A percentile compares a stretch with the other conserved stretches of the same genome.
These are phyloP conservation scores for Peromyscus maniculatus DNA, from an alignment of 2,113 vertebrate species.

Conservation along the genomic window DNA sequence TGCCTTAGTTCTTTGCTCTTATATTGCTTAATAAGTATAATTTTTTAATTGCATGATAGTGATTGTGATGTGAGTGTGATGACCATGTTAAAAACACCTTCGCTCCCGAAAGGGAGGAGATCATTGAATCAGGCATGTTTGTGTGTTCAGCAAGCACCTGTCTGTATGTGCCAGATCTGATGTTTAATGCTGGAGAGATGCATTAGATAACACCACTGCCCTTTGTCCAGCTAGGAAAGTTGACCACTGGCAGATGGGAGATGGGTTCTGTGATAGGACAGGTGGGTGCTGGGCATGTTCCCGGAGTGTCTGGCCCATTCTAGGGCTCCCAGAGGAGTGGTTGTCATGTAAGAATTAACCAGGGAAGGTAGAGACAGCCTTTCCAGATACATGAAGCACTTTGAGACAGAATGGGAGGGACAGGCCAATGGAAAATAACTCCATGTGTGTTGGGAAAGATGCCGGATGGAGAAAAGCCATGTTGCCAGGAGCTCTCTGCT, in stretches of 20 bases:
- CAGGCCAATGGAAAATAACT: background rate
- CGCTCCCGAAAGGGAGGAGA: background rate
- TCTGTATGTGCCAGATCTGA: background rate
- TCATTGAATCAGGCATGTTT: background rate
- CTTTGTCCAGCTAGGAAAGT: background rate
- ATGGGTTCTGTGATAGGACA: background rate
- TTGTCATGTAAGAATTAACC: background rate
- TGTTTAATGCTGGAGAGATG: background rate
- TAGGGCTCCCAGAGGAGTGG: background rate
- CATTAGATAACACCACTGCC: background rate
- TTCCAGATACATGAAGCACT: background rate
- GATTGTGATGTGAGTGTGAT: background rate
- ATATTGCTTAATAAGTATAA: conserved; percentile 58
- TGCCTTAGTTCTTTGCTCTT: conserved; percentile 6
- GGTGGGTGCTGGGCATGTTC: background rate
- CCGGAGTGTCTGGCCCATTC: background rate
- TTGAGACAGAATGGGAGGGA: background rate
- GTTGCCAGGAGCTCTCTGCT: background rate
- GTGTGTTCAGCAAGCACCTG: background rate
- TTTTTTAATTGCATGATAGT: background rate
- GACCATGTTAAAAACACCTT: background rate
- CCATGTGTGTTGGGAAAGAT: conserved; percentile 1
- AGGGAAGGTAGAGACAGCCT: background rate
- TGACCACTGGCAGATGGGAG: background rate
- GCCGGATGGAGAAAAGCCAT: background rate